Conservation (phyloP, 1,140 invertebrate genomes). For the Agrypnia vestita region DNA sequence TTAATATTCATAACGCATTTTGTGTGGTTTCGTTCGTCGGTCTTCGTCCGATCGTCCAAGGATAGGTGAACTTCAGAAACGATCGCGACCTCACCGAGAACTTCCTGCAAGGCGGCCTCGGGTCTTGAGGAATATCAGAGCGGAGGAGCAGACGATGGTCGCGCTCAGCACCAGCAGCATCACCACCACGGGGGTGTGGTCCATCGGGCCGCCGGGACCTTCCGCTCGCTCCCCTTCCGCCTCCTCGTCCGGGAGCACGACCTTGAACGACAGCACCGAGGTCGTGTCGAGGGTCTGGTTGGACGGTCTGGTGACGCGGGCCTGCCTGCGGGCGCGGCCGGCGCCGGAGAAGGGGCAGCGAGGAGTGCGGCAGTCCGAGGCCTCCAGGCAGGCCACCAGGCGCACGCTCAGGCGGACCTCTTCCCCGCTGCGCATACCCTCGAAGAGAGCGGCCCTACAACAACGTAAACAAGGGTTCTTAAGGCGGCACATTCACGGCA, state of each 20-base stretch:
- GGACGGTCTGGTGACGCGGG: background rate
- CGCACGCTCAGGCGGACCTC: slow-evolving; percentile 76
- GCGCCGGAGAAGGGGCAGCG: slow-evolving; percentile 19
- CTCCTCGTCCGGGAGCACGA: slow-evolving; percentile 46
- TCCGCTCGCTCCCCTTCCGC: background rate
- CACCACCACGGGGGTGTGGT: slow-evolving; percentile 20
- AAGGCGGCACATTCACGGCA: no score
- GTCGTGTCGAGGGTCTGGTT: slow-evolving; percentile 49
- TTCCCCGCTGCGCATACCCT: slow-evolving; percentile 78
- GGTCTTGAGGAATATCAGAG: slow-evolving; percentile 49
- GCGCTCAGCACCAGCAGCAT: slow-evolving; percentile 46
- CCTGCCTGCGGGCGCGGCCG: slow-evolving; percentile 5
- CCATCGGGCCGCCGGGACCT: background rate
- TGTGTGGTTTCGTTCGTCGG: background rate
- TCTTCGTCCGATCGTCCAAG: slow-evolving; percentile 4
- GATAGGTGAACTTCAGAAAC: background rate
- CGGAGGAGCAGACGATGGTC: slow-evolving; percentile 36
- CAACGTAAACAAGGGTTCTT: slow-evolving; percentile 35
- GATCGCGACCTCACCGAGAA: background rate
- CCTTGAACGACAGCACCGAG: slow-evolving; percentile 54
- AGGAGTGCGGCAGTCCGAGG: slow-evolving; percentile 72
- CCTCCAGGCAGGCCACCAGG: slow-evolving; percentile 76
- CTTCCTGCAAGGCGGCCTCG: slow-evolving; percentile 26
- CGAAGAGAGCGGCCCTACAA: slow-evolving; percentile 80
- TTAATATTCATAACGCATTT: slow-evolving; percentile 23